phyloP scores from a whole-genome alignment of 2,797 vertebrate species.

The Acanthurus leucopareius region DNA sequence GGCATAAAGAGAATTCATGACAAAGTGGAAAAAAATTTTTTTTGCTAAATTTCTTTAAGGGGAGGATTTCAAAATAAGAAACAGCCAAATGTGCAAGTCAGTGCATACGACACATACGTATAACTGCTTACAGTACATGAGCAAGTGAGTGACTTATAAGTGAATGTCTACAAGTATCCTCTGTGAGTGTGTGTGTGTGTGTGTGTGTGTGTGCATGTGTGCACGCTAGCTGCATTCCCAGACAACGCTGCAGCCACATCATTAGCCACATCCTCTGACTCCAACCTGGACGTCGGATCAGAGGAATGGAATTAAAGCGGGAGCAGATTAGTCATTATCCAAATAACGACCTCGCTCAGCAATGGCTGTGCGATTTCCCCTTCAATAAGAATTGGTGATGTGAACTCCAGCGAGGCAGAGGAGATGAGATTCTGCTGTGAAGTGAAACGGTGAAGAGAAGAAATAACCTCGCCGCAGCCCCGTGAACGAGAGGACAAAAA shows the following conservation, averaged over 20 bases:
- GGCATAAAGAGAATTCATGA: slow-evolving; percentile 10
- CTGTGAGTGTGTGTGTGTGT: slow-evolving; percentile 18
- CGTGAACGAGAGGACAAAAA: slow-evolving; percentile 39
- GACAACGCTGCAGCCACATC: slow-evolving; percentile 69
- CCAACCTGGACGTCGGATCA: slow-evolving; percentile 73
- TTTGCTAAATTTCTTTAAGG: neutral
- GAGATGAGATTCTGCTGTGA: slow-evolving; percentile 73
- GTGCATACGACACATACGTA: slow-evolving; percentile 16
- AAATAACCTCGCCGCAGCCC: slow-evolving; percentile 54
- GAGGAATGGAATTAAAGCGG: slow-evolving; percentile 73
- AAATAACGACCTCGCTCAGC: slow-evolving; percentile 74
- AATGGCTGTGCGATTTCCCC: slow-evolving; percentile 72
- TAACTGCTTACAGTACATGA: slow-evolving; percentile 45
- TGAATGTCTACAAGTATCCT: slow-evolving; percentile 37
- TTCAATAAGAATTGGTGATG: slow-evolving; percentile 81
- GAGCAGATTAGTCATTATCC: slow-evolving; percentile 80
- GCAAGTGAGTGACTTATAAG: slow-evolving; percentile 46
- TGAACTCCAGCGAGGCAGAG: slow-evolving; percentile 71
- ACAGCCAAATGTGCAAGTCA: slow-evolving; percentile 41
- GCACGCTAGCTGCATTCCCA: slow-evolving; percentile 50
- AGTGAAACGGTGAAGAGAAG: slow-evolving; percentile 63
- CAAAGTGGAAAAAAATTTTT: neutral
- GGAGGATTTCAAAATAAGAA: neutral
- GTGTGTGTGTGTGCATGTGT: slow-evolving; percentile 31
- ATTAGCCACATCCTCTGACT: slow-evolving; percentile 77